These are phyloP conservation scores for Turritopsis rubra DNA, from an alignment of 30 jellyfish, hydroid and myxozoan genomes.

Conservation along the genomic window DNA sequence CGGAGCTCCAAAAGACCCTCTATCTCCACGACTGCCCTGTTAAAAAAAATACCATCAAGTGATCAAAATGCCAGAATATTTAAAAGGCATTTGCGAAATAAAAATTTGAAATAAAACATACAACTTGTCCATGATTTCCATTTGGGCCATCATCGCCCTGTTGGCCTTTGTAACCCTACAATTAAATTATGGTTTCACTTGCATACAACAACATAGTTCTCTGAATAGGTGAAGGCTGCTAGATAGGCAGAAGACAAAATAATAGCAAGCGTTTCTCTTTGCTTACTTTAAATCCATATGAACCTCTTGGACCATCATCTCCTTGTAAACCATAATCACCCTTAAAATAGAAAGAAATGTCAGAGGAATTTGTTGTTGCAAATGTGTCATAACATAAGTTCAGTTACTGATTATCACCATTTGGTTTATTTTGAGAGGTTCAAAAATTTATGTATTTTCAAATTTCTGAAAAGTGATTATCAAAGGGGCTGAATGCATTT, in stretches of 20 bases:
- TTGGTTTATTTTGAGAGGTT: no score
- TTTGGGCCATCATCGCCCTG: conserved; percentile 2
- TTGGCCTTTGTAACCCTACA: conserved; percentile 15
- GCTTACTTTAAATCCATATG: neutral
- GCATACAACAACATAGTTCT: no score
- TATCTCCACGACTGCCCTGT: conserved; percentile 14
- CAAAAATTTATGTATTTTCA: no score
- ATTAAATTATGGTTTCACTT: no score
- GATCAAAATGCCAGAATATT: neutral
- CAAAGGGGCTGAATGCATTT: no score
- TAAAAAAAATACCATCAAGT: neutral
- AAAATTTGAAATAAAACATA: neutral
- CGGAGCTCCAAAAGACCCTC: neutral
- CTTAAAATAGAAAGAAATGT: neutral
- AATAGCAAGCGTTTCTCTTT: neutral
- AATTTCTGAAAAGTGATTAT: no score
- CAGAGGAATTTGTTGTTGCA: no score
- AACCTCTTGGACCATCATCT: conserved; percentile 4
- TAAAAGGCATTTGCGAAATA: neutral
- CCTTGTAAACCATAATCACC: conserved; percentile 10
- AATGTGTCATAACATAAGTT: no score
- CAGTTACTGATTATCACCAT: no score
- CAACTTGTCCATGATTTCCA: neutral
- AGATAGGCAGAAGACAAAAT: neutral
- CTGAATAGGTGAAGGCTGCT: no score